Evolutionary conservation across 2,888 invertebrate genomes (phyloP), one percentile per base, ranked within the genome.

Genomic region (Leucania comma): DNA sequence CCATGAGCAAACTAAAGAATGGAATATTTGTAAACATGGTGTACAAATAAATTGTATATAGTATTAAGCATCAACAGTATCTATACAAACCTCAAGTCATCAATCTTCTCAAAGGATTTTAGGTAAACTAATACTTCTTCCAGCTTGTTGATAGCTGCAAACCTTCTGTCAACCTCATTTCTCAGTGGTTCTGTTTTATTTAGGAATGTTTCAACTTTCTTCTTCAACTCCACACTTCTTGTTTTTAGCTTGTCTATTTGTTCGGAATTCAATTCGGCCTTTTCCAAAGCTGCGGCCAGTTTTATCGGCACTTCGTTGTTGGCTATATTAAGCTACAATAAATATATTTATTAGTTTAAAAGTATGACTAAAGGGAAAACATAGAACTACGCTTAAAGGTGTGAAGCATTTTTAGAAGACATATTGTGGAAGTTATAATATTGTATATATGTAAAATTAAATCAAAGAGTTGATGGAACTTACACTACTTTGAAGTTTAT

Each of bases 41-140:
- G n/a, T n/a, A n/a, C n/a, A n/a, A n/a, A n/a, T n/a, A n/a, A n/a
- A n/a, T n/a, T 42, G 17, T 42, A 17, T 17, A 2, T 3, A 17
- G 42, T 12, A 38, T 9, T 38, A 9, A 38, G 38, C 14, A 17
- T 42, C 1, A 42, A 35, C 12, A 42, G 38, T 32, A n/a, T 48
- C 3, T 14, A 10, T n/a, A 72, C 72, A 66, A 67, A 97, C 98
- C 97, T 97, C 65, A 98, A 93, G 79, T 97, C 97, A 88, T 98
- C 97, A 82, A 98, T 96, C 86, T 96, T 97, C 87, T 97, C 97
- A 81, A 98, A 96, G 56, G 98, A 96, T 87, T 96, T 97, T 68
- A 98, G 92, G 91, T 98, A 98, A 54, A 96, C 91, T 22, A 98
- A 93, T 68, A 97, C 96, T 75, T 96, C 96, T 80, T 97, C 94